Base-by-base conservation (phyloP, 2,797 vertebrate species). In the Australoheros facetus region DNA sequence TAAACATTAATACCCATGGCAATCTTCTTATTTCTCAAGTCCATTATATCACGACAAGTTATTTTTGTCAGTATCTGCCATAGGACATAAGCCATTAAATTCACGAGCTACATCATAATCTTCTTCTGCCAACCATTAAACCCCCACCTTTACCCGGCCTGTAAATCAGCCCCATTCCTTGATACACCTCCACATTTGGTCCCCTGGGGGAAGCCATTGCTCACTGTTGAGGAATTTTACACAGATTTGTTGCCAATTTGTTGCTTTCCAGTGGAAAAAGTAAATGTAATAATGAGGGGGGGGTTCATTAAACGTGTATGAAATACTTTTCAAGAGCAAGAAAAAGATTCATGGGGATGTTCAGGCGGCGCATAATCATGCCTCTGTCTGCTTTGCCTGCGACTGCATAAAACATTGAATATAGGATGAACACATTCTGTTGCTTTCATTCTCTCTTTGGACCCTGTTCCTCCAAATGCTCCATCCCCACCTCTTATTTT, bases 341-440 rank as follows among this genome's bases (percentile, higher is more conserved):
- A 77, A 66, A 86, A 88, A 93, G 92, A 93, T 93, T 93, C 89
- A 93, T 91, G 90, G 77, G 57, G 89, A 92, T 94, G 87, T 85
- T 92, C 91, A 90, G 79, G 83, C 88, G 85, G 87, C 71, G 93
- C 92, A 86, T 96, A 96, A 97, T 96, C 93, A 95, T 89, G 93
- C 83, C 93, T 93, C 94, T 69, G 80, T 91, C 90, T 91, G 92
- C 91, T 90, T 90, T 95, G 95, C 94, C 94, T 92, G 95, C 94
- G 80, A 92, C 87, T 93, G 95, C 94, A 95, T 87, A 88, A 95
- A 95, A 91, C 95, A 96, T 96, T 97, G 97, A 95, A 97, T 97
- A 96, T 96, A 90, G 94, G 94, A 96, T 95, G 93, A 96, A 95
- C 95, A 95, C 76, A 92, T 92, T 94, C 87, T 92, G 84, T 80